Base-by-base conservation (phyloP, 1,140 invertebrate species). In the Nephotettix cincticeps region DNA sequence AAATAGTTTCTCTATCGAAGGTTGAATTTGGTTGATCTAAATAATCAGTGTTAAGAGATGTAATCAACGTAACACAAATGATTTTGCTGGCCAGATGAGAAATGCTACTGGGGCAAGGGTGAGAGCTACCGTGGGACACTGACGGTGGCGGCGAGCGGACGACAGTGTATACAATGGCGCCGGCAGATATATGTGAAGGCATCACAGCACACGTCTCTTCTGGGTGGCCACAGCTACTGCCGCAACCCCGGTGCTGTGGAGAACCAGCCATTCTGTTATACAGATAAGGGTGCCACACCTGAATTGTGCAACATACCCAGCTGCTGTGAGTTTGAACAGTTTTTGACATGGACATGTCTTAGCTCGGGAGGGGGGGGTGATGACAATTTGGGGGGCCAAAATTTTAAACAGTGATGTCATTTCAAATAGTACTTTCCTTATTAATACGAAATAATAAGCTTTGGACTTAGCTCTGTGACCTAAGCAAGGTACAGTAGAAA, bases 231-330 rank as follows among this genome's bases (percentile, higher is more conserved):
- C 78, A 95, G 93, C 76, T 96, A 91, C 79, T 99, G 97, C 80
- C 87, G 95, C 71, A 99, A 99, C 83, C 96, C 96, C 17, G 93
- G 90, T 43, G 87, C 88, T 30, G 81, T 85, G 0, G 90, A 93
- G 78, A 78, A 80, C 0, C 88, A 91, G 74, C 97, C 97, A 0
- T 99, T 96, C 94, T 99, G 97, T 82, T 95, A 92, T 74, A 87
- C 92, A n/a, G 89, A 90, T 66, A 84, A 58, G 81, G 83, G 72
- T 84, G 88, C 47, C 47, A 51, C 47, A 71, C 88, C 87, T 76
- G 93, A 96, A 79, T 77, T 88, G 58, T 98, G 95, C 82, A 86
- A 92, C 77, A 89, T 98, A 75, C 89, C 91, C 17, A 91, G 92
- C 82, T 98, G 95, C 86, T 87, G 88, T 86, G 79, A 83, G 81